Evolutionary conservation across 2,113 vertebrate species (phyloP).

Genomic region (Falcunculus frontatus): DNA sequence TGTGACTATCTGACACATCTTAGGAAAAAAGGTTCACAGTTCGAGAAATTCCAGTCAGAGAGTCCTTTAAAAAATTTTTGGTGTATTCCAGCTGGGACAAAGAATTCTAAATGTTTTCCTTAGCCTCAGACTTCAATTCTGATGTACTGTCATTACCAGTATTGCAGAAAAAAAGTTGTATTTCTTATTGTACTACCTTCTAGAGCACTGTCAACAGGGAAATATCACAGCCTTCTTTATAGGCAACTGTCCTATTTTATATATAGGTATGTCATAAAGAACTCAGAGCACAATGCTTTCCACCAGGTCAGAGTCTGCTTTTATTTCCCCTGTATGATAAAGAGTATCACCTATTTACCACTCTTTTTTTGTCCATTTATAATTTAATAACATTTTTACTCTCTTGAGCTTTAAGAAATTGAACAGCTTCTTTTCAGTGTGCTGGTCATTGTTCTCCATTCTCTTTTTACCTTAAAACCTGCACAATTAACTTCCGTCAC

Average conservation of each 20-base stretch:
- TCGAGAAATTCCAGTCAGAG: conserved; percentile 58
- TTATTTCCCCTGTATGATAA: conserved; percentile 20
- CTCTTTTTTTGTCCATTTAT: conserved; percentile 40
- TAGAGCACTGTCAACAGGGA: conserved; percentile 58
- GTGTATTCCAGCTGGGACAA: conserved; percentile 35
- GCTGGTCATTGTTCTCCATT: conserved; percentile 20
- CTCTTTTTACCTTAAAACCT: conserved; percentile 63
- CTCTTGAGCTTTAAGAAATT: conserved; percentile 40
- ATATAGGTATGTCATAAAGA: conserved; percentile 55
- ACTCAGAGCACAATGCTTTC: conserved; percentile 9
- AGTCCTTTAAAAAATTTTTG: conserved; percentile 41
- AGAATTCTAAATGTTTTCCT: conserved; percentile 40
- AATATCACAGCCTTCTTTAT: conserved; percentile 59
- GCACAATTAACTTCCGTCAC: conserved; percentile 72
- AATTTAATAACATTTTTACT: conserved; percentile 51
- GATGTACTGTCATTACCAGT: conserved; percentile 41
- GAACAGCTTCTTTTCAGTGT: not conserved
- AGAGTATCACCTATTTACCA: conserved; percentile 21
- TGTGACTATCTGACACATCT: conserved; percentile 36
- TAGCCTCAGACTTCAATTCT: conserved; percentile 37
- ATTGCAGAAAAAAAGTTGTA: conserved; percentile 14
- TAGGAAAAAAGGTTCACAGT: conserved; percentile 28
- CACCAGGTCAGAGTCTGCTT: conserved; percentile 11
- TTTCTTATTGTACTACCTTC: conserved; percentile 56
- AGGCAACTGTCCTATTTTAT: conserved; percentile 60